Base-by-base conservation (phyloP, 2,888 invertebrate species). In the Bugula neritina region DNA sequence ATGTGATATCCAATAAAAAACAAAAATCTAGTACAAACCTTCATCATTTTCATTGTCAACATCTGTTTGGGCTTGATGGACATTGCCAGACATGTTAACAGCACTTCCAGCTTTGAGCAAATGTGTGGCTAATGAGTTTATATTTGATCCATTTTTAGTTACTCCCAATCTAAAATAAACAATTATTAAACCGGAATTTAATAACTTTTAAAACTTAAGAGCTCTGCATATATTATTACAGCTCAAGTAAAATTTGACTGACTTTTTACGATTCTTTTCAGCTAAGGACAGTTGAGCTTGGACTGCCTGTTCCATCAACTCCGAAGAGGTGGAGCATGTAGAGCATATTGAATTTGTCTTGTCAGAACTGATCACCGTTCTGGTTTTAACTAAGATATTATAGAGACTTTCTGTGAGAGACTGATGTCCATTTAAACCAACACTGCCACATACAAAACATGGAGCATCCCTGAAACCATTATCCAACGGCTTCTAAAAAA, bases 1-100 rank as follows among this genome's bases (percentile, higher is more conserved):
- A n/a, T n/a, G n/a, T n/a, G n/a, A n/a, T n/a, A n/a, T n/a, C n/a
- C n/a, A n/a, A n/a, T n/a, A n/a, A n/a, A n/a, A n/a, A n/a, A n/a
- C n/a, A n/a, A n/a, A n/a, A n/a, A n/a, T n/a, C n/a, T n/a, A n/a
- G n/a, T 43, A 10, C 43, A 43, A 5, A 43, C 43, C 43, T 43
- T 43, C 43, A 43, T 10, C 17, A 43, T 43, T 43, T 17, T 43
- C 17, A 43, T 5, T 10, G 17, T 5, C 17, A 17, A 17, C 5
- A 10, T 43, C 17, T 17, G 17, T 43, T 43, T 43, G 43, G 5
- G 17, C 17, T 43, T 43, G 5, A 13, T 31, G 10, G 31, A 63
- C 63, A 31, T 63, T 27, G 21, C 63, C 31, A 25, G 63, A 27
- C 31, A 63, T 63, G 63, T 63, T 63, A 31, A 63, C 63, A 25